These are phyloP conservation scores for Caenorhabditis parvicauda DNA, from an alignment of 2,888 invertebrate genomes.

Conservation along the genomic window DNA sequence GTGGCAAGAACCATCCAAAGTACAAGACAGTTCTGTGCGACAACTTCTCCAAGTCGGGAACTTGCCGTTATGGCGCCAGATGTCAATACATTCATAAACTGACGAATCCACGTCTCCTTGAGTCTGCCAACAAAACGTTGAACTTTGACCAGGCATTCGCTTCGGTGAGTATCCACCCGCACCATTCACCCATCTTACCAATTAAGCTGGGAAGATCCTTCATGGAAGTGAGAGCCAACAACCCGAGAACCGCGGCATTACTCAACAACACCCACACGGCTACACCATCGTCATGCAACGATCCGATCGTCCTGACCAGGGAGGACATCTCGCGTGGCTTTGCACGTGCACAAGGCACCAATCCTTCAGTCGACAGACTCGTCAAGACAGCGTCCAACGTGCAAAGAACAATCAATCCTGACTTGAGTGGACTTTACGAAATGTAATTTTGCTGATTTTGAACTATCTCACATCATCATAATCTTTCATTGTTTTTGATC, in stretches of 20 bases:
- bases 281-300: not conserved
- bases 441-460: too few species aligned
- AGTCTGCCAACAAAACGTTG: conserved; percentile 7
- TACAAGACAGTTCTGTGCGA: conserved; percentile 49
- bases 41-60: conserved; percentile 39
- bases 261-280: too few species aligned
- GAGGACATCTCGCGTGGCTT: conserved; percentile 22
- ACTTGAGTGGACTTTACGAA: too few species aligned
- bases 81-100: conserved; percentile 40
- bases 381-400: conserved; percentile 2
- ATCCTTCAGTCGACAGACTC: conserved; percentile 4
- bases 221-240: too few species aligned
- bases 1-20: conserved; percentile 45
- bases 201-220: too few species aligned
- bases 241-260: not conserved
- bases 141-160: too few species aligned
- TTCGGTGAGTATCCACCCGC: too few species aligned
- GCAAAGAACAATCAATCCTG: conserved; percentile 4
- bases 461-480: too few species aligned
- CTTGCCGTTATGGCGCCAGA: conserved; percentile 32
- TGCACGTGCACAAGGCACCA: conserved; percentile 6
- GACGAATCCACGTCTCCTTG: conserved; percentile 8
- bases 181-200: too few species aligned
- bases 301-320: conserved; percentile 3
- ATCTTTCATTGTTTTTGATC: too few species aligned